Percentiles rank a stretch among this genome's conserved stretches.
Conservation (phyloP, 2,113 vertebrate species). For the Rhombomys opimus region DNA sequence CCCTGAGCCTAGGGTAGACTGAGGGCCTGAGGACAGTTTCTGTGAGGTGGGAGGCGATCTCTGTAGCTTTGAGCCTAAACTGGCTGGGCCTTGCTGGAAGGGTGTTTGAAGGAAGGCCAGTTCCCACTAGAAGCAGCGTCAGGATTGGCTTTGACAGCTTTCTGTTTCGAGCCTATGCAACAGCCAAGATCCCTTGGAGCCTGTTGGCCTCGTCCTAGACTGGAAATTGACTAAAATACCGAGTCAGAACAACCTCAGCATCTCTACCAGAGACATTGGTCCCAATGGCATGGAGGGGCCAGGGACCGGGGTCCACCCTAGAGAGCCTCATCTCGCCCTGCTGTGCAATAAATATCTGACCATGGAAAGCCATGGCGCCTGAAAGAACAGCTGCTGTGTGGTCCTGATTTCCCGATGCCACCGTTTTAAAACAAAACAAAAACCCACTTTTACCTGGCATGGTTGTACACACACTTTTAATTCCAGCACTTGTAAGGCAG, state of each 20-base stretch:
- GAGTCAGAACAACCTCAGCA: constrained; percentile 16
- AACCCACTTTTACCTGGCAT: background rate
- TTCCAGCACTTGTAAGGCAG: background rate
- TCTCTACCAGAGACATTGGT: background rate
- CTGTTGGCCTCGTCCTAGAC: background rate
- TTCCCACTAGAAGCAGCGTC: constrained; percentile 21
- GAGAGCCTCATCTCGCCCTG: background rate
- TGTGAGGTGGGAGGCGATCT: background rate
- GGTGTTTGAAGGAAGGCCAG: background rate
- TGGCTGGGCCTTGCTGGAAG: background rate
- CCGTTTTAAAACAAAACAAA: background rate
- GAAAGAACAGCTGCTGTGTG: constrained; percentile 57
- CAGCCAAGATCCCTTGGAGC: background rate
- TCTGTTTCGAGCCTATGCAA: background rate
- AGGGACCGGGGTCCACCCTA: background rate
- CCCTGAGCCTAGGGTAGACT: background rate
- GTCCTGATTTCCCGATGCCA: constrained; percentile 51
- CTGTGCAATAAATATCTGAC: constrained; percentile 73
- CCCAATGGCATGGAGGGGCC: background rate
- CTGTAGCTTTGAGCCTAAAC: background rate
- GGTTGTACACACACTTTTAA: background rate
- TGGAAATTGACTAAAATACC: constrained; percentile 1
- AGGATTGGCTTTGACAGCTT: background rate
- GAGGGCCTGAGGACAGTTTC: background rate
- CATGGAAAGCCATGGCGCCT: constrained; percentile 29